Conservation (phyloP, 37 sponge, comb jelly and placozoan genomes). For the Mnemiopsis leidyi region DNA sequence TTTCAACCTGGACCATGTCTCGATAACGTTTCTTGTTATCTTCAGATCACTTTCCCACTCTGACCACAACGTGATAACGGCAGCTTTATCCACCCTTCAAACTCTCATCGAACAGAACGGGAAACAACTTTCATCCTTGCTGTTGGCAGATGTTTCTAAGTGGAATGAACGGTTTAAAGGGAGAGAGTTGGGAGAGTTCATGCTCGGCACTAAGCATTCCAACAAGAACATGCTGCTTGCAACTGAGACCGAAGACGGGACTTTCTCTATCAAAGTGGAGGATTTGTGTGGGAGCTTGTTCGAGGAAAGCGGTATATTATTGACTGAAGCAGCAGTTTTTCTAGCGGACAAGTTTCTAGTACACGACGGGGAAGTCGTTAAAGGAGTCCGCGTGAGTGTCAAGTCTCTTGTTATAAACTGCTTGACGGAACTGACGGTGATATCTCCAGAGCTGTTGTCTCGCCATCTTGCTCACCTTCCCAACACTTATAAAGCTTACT, state of each 20-base stretch:
- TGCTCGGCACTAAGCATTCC: conserved; percentile 44
- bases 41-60: conserved; percentile 3
- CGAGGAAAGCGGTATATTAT: background rate
- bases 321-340: conserved; percentile 6
- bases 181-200: conserved; percentile 54
- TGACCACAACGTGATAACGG: conserved; percentile 53
- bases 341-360: background rate
- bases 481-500: conserved; percentile 13
- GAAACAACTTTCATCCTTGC: background rate
- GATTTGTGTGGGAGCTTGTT: conserved; percentile 6
- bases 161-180: conserved; percentile 19
- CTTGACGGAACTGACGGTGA: conserved; percentile 31
- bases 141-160: background rate
- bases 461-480: conserved; percentile 11
- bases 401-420: conserved; percentile 40
- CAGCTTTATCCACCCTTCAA: conserved; percentile 41
- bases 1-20: conserved; percentile 45
- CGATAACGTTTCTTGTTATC: conserved; percentile 12
- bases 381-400: conserved; percentile 21
- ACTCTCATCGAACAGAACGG: conserved; percentile 42
- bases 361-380: background rate
- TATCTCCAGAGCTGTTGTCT: conserved; percentile 1
- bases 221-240: conserved; percentile 65
- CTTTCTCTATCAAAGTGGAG: background rate
- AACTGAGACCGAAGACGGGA: background rate